Evolutionary conservation across 2,888 invertebrate genomes (phyloP).

Genomic region (Perithous albicinctus): DNA sequence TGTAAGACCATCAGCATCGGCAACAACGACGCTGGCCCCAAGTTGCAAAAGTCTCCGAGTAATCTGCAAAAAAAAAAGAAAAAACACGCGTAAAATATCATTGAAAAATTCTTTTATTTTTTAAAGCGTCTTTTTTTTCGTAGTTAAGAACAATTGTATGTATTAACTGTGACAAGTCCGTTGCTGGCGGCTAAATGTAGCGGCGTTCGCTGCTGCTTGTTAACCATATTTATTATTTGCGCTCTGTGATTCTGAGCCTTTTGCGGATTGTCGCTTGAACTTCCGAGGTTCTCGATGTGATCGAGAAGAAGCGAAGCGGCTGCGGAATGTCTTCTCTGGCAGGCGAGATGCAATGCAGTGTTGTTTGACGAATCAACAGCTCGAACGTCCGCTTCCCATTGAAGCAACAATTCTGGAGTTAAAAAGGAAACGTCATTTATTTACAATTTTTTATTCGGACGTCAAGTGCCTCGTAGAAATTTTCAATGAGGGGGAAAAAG

Average conservation of each 20-base stretch:
- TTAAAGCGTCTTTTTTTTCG: background rate
- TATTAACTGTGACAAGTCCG: slow-evolving; percentile 86
- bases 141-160: too few relatives aligned
- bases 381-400: slow-evolving; percentile 85
- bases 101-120: background rate
- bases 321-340: slow-evolving; percentile 86
- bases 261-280: slow-evolving; percentile 65
- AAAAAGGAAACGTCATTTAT: background rate
- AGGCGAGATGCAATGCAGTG: slow-evolving; percentile 88
- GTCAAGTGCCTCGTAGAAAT: too few relatives aligned
- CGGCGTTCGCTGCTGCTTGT: slow-evolving; percentile 87
- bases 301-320: slow-evolving; percentile 87
- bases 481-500: too few relatives aligned
- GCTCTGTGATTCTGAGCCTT: slow-evolving; percentile 71
- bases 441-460: too few relatives aligned
- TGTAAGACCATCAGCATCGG: slow-evolving; percentile 87
- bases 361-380: slow-evolving; percentile 86
- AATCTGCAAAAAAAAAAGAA: slow-evolving; percentile 77
- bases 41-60: slow-evolving; percentile 87
- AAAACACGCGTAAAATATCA: background rate
- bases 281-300: slow-evolving; percentile 84
- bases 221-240: slow-evolving; percentile 85
- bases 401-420: slow-evolving; percentile 86
- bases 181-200: slow-evolving; percentile 88
- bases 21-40: slow-evolving; percentile 87